These are phyloP conservation scores for Caenorhabditis angaria DNA, from an alignment of 2,888 invertebrate species.

Conservation along the genomic window DNA sequence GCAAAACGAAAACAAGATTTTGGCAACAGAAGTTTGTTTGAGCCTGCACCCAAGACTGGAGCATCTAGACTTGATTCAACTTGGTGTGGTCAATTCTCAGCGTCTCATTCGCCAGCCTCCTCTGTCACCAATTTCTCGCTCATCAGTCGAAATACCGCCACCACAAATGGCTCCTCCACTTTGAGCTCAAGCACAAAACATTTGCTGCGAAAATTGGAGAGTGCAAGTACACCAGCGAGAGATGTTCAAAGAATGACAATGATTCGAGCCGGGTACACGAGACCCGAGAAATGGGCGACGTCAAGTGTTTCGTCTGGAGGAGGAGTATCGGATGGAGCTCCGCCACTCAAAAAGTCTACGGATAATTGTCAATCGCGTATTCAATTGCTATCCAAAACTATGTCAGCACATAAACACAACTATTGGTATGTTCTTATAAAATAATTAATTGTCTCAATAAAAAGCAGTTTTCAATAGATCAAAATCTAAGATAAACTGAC, in stretches of 20 bases:
- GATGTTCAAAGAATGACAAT: conserved; percentile 39
- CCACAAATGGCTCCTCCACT: conserved; percentile 11
- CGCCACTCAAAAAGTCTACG: conserved; percentile 31
- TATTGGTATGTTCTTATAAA: conserved; percentile 22
- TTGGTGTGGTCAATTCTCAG: conserved; percentile 35
- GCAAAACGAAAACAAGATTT: conserved; percentile 25
- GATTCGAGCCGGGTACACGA: conserved; percentile 21
- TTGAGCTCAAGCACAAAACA: conserved; percentile 38
- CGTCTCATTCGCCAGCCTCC: conserved; percentile 35
- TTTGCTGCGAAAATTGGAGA: conserved; percentile 26
- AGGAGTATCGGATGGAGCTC: conserved; percentile 19
- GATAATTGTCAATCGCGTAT: conserved; percentile 40
- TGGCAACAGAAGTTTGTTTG: conserved; percentile 28
- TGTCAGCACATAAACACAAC: conserved; percentile 11
- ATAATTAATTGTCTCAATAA: neutral
- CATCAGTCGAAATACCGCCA: conserved; percentile 19
- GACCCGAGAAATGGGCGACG: conserved; percentile 28
- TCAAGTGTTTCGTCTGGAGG: neutral
- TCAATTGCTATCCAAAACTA: conserved; percentile 35
- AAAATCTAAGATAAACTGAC: no score
- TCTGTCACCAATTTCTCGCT: conserved; percentile 38
- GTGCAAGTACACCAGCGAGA: conserved; percentile 28
- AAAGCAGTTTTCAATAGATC: no score
- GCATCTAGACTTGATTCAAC: conserved; percentile 16
- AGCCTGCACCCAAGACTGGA: conserved; percentile 14